Conservation (phyloP, 2,113 vertebrate species). For the Tachuris rubrigastra region DNA sequence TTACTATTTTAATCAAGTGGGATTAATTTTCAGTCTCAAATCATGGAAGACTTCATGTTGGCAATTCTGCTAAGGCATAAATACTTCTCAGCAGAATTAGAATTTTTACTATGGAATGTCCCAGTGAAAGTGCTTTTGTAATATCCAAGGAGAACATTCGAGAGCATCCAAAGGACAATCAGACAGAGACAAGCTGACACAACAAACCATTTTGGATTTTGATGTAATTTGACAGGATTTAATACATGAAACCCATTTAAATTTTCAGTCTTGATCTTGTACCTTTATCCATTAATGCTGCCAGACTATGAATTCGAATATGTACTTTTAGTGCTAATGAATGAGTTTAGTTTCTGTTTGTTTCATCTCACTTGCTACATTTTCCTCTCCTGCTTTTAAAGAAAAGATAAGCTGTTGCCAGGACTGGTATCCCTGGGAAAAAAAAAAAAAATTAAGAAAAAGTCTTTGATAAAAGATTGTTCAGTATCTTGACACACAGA, state of each 20-base stretch:
- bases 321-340: neutral
- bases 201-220: neutral
- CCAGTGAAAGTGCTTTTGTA: neutral
- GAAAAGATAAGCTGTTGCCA: neutral
- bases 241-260: neutral
- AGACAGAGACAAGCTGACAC: neutral
- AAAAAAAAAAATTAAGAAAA: neutral
- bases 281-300: neutral
- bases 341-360: neutral
- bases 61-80: neutral
- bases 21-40: neutral
- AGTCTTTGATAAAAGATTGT: neutral
- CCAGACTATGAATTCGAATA: neutral
- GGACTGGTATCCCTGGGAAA: neutral
- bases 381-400: neutral
- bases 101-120: neutral
- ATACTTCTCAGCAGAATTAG: neutral
- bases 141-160: neutral
- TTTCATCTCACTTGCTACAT: neutral
- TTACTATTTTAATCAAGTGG: slow-evolving; percentile 19
- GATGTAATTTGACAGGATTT: neutral
- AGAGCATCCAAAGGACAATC: neutral
- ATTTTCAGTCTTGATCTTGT: neutral
- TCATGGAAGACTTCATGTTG: neutral
- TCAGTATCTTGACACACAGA: neutral